These are phyloP conservation scores for Callinectes sapidus DNA, from an alignment of 2,888 invertebrate genomes.

Conservation along the genomic window DNA sequence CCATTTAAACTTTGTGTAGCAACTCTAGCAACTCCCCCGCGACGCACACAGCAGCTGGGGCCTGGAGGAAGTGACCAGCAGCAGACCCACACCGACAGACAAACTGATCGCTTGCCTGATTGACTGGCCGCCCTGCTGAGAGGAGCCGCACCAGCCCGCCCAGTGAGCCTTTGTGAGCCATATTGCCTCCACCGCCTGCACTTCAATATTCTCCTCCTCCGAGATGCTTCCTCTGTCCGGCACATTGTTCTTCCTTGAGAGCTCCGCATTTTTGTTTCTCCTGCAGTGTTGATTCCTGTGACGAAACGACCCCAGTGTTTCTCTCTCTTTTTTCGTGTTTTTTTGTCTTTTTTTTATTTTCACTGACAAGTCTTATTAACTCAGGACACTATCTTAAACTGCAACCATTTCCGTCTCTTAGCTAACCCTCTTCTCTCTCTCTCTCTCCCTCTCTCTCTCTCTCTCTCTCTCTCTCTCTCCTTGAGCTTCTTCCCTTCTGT, in stretches of 20 bases:
- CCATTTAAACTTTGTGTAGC: slow-evolving; percentile 16
- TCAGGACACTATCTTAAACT: neutral
- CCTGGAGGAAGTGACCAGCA: neutral
- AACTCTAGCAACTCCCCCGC: neutral
- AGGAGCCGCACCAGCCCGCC: neutral
- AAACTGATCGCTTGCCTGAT: neutral
- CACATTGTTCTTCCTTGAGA: neutral
- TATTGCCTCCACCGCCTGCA: neutral
- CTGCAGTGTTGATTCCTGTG: neutral
- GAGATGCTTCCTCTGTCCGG: neutral
- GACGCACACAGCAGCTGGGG: neutral
- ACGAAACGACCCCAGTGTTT: neutral
- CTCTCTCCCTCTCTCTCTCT: neutral
- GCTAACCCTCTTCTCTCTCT: neutral
- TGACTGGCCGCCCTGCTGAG: neutral
- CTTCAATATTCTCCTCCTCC: neutral
- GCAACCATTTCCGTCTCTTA: neutral
- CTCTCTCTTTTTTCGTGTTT: no score
- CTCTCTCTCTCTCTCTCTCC: neutral
- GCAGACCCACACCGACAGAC: neutral
- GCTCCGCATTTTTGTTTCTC: neutral
- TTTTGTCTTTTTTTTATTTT: neutral
- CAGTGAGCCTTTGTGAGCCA: neutral
- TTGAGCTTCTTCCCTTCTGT: no score
- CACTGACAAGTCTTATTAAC: slow-evolving; percentile 21